Conservation (phyloP, 2,797 vertebrate genomes). For the Carduelis carduelis region DNA sequence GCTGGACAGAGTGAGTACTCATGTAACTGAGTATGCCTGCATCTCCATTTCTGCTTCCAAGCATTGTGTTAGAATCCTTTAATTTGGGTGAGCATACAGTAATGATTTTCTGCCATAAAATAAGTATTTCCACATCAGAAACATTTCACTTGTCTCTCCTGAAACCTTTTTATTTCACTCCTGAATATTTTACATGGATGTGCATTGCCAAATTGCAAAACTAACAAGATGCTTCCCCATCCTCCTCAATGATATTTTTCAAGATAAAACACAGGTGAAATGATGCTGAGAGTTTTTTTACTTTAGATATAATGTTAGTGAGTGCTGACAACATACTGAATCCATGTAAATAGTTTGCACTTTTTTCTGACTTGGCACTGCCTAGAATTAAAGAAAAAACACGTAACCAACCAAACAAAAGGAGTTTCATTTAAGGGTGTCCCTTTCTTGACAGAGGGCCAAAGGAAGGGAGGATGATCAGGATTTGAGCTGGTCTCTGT, state of each 20-base stretch:
- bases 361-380: neutral
- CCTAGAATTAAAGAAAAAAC: neutral
- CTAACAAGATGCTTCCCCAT: neutral
- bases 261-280: neutral
- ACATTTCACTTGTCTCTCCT: neutral
- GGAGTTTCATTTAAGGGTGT: neutral
- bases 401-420: rapidly evolving
- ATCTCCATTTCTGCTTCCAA: neutral
- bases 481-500: neutral
- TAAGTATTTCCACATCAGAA: neutral
- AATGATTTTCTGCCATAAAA: neutral
- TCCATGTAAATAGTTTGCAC: neutral
- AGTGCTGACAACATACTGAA: neutral
- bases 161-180: neutral
- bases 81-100: neutral
- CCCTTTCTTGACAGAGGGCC: neutral
- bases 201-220: neutral
- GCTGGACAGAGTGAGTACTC: neutral
- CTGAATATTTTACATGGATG: neutral
- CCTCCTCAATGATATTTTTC: neutral
- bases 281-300: neutral
- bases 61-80: neutral
- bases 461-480: neutral
- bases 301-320: neutral
- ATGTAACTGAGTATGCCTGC: neutral